Percentiles rank a stretch among this genome's conserved stretches.
phyloP scores from a whole-genome alignment of 1,140 invertebrate genomes.

The Megalonaias nervosa region DNA sequence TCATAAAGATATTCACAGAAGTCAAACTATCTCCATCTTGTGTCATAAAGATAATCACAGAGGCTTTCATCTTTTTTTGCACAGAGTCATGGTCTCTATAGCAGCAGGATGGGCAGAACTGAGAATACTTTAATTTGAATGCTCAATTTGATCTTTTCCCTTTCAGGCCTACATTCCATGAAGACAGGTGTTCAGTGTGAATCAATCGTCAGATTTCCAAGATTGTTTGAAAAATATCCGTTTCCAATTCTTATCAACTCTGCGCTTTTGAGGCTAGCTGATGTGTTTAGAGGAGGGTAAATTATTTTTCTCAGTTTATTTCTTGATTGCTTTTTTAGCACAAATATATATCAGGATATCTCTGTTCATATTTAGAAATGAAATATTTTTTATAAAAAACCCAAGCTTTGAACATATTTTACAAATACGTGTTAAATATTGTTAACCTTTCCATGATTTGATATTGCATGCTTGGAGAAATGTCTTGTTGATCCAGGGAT shows the following conservation, averaged over 20 bases:
- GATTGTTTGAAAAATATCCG: constrained; percentile 96
- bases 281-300: constrained; percentile 92
- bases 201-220: constrained; percentile 94
- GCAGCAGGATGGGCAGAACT: background rate
- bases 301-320: constrained; percentile 23
- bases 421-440: no score
- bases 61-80: no score
- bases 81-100: background rate
- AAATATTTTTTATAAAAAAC: no score
- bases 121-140: constrained; percentile 7
- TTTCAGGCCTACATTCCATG: constrained; percentile 84
- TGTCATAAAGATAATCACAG: no score
- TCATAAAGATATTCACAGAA: no score
- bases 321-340: background rate
- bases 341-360: background rate
- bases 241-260: constrained; percentile 99
- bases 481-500: no score
- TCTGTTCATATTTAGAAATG: background rate
- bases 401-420: no score
- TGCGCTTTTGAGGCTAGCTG: constrained; percentile 93
- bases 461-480: no score
- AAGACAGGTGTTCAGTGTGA: constrained; percentile 97
- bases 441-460: no score
- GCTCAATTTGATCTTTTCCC: constrained; percentile 51
- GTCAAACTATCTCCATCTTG: no score